Conservation (phyloP, 2,797 vertebrate genomes). For the Streptopelia turtur region DNA sequence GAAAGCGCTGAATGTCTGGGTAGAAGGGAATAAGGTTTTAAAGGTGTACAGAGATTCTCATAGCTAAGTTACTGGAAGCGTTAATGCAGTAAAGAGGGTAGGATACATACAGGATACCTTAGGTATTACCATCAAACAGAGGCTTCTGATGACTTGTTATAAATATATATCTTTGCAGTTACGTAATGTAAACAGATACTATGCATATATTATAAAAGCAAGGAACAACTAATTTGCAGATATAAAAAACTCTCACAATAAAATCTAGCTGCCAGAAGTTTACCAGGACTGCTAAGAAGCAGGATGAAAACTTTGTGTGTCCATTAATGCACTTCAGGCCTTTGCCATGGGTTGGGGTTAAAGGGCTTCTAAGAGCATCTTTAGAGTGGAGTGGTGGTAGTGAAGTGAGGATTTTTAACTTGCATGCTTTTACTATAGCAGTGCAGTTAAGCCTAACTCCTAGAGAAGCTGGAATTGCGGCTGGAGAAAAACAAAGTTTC, state of each 20-base stretch:
- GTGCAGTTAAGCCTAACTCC: not conserved
- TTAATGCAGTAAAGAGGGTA: not conserved
- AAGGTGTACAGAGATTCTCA: not conserved
- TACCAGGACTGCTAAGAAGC: not conserved
- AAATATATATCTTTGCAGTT: slow-evolving; percentile 10
- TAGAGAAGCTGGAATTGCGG: not conserved
- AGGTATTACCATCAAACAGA: not conserved
- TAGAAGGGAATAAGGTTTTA: not conserved
- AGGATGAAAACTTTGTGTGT: not conserved
- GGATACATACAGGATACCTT: not conserved
- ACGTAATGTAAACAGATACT: slow-evolving; percentile 28
- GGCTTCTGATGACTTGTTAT: not conserved
- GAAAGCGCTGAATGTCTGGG: not conserved
- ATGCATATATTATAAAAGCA: not conserved
- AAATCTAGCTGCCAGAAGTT: slow-evolving; percentile 30
- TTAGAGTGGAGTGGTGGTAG: not conserved
- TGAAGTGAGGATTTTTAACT: not conserved
- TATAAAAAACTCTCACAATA: not conserved
- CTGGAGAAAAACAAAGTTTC: not conserved
- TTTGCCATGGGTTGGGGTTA: not conserved
- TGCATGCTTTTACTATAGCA: not conserved
- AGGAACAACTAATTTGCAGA: not conserved
- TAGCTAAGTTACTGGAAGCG: not conserved
- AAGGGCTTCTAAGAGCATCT: not conserved
- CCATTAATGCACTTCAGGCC: not conserved